A percentile compares a stretch with the other conserved stretches of the same genome.
phyloP scores from a whole-genome alignment of 2,113 vertebrate genomes.

The Notechis scutatus region DNA sequence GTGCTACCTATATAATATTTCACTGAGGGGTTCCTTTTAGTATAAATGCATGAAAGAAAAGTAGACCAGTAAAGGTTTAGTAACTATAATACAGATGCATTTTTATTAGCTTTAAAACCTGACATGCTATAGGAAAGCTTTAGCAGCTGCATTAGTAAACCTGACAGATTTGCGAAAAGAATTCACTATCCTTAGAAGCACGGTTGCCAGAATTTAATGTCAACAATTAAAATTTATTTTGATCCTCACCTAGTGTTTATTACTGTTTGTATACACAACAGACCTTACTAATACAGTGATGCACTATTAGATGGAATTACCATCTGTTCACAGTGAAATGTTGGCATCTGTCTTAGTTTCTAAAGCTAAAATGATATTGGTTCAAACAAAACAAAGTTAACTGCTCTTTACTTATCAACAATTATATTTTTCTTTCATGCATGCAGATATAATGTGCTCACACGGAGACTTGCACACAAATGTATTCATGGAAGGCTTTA shows the following conservation, averaged over 20 bases:
- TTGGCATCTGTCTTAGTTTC: constrained; percentile 83
- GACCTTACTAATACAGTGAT: constrained; percentile 88
- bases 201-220: constrained; percentile 87
- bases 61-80: constrained; percentile 26
- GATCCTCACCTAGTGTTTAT: constrained; percentile 89
- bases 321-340: constrained; percentile 86
- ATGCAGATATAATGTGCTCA: constrained; percentile 56
- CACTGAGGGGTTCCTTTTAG: constrained; percentile 26
- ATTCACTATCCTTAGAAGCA: constrained; percentile 71
- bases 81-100: constrained; percentile 26
- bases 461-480: constrained; percentile 19
- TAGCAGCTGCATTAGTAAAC: constrained; percentile 65
- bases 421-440: constrained; percentile 18
- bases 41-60: constrained; percentile 29
- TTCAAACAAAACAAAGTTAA: constrained; percentile 83
- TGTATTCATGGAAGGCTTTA: constrained; percentile 34
- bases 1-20: neutral
- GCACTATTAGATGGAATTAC: constrained; percentile 88
- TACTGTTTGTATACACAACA: constrained; percentile 89
- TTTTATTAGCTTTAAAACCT: constrained; percentile 56
- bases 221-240: constrained; percentile 92
- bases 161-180: constrained; percentile 76
- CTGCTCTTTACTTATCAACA: constrained; percentile 68
- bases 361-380: constrained; percentile 84
- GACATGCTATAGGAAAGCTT: constrained; percentile 59